Evolutionary conservation across 2,113 vertebrate genomes (phyloP), one percentile per base, ranked within the genome.

Genomic region (Vidua macroura): DNA sequence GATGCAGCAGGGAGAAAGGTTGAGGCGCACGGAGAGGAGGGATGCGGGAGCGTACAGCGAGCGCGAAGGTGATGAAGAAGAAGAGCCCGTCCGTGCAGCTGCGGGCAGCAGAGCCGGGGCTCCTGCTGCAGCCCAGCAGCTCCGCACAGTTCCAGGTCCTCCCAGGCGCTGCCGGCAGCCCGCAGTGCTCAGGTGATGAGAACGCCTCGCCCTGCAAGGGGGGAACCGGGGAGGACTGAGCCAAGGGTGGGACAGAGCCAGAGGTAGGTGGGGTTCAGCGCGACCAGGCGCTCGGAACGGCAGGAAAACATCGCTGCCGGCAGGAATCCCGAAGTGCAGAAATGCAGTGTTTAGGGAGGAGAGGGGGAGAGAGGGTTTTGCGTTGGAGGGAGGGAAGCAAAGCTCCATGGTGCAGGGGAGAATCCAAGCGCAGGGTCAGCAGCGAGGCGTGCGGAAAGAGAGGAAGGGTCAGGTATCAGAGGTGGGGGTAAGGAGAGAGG

Each of bases 391-490:
- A 68, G n/a, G 51, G 22, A 33, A 72, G 49, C 51, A 25, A 46
- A 56, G 70, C 27, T 79, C 1, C 43, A 2, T 30, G 11, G 31
- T 28, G 68, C 68, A 44, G n/a, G 19, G 48, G 43, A 74, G 33
- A 73, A 75, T 59, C 66, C 62, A 62, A 87, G 53, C 51, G 10
- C 2, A 8, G 74, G 48, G 55, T 64, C 86, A 86, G 76, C 83
- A 56, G 60, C 2, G 15, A 82, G 90, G 41, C 31, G 6, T 30
- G 48, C 2, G 21, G 53, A 13, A 51, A 52, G 70, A 66, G 72
- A 91, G 82, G 51, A 88, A 92, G 95, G 90, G 93, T 95, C 93
- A 68, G 64, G 14, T 58, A 88, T 73, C 41, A 79, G 86, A 84
- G 25, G 76, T 70, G 86, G 76, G 56, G 51, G 35, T 72, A 77